phyloP scores from a whole-genome alignment of 2,888 invertebrate species.

The Diaperis boleti region DNA sequence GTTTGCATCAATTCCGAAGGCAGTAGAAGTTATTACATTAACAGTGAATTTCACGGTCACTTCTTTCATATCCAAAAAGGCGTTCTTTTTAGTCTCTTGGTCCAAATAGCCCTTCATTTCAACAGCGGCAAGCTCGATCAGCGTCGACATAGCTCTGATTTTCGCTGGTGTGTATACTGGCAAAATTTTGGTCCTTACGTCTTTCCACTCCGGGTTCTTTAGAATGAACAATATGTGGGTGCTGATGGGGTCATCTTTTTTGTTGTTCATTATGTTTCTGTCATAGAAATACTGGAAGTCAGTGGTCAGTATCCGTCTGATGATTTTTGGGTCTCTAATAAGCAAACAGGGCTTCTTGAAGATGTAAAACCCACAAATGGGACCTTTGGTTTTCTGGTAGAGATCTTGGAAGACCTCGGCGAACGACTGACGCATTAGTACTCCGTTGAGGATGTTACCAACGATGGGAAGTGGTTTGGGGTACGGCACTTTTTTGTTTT shows the following conservation, averaged over 20 bases:
- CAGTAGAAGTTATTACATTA: constrained; percentile 17
- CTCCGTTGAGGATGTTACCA: no score
- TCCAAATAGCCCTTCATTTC: constrained; percentile 54
- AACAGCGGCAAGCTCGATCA: constrained; percentile 51
- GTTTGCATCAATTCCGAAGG: constrained; percentile 39
- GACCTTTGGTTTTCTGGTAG: not conserved
- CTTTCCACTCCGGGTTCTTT: constrained; percentile 46
- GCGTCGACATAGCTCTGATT: constrained; percentile 53
- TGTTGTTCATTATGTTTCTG: constrained; percentile 39
- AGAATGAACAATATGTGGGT: constrained; percentile 42
- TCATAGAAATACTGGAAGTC: constrained; percentile 45
- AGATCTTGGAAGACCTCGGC: constrained; percentile 10
- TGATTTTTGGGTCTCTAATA: constrained; percentile 41
- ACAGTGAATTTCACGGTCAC: constrained; percentile 35
- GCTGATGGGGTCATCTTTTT: constrained; percentile 41
- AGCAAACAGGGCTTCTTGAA: constrained; percentile 38
- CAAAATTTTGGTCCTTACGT: constrained; percentile 49
- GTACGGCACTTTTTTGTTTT: no score
- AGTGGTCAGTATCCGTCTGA: constrained; percentile 39
- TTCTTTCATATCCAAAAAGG: constrained; percentile 32
- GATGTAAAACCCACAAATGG: constrained; percentile 40
- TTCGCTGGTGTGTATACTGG: constrained; percentile 57
- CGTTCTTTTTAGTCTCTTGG: constrained; percentile 16
- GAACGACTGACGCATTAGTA: constrained; percentile 9
- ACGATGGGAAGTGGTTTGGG: no score